Conservation (phyloP, 2,113 vertebrate species). For the Clinocottus analis region DNA sequence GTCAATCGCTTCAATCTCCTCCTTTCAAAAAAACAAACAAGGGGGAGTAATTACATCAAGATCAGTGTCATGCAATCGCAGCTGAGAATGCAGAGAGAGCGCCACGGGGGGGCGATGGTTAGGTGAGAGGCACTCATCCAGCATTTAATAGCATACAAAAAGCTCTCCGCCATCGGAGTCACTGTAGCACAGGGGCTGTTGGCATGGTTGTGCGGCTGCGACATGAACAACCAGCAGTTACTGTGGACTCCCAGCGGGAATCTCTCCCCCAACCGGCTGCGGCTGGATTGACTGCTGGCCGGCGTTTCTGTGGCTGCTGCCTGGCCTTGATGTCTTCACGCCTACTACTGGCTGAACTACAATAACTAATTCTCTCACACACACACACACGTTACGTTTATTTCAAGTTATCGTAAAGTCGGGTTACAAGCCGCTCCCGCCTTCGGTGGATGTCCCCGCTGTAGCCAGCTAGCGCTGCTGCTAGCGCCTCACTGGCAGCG, state of each 20-base stretch:
- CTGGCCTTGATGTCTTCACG: conserved; percentile 8
- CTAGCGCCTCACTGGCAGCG: no score
- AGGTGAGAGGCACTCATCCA: conserved; percentile 52
- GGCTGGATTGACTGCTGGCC: no score
- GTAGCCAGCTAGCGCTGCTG: no score
- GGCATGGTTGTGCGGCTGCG: conserved; percentile 43
- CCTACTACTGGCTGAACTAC: background rate
- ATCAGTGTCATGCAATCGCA: background rate
- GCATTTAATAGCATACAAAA: conserved; percentile 45
- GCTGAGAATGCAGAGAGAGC: conserved; percentile 18
- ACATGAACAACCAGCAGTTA: conserved; percentile 53
- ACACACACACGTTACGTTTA: conserved; percentile 2
- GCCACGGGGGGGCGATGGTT: conserved; percentile 26
- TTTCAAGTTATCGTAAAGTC: no score
- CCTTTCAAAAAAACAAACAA: background rate
- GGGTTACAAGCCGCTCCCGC: no score
- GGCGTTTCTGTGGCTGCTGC: conserved; percentile 19
- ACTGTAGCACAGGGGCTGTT: conserved; percentile 40
- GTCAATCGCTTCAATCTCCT: background rate
- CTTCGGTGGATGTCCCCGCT: no score
- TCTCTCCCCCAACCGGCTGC: no score
- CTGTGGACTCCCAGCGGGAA: conserved; percentile 56
- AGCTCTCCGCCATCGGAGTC: conserved; percentile 46
- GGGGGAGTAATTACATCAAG: background rate
- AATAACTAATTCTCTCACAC: background rate